Percentiles rank a stretch among this genome's conserved stretches.
phyloP scores from a whole-genome alignment of 2,888 invertebrate genomes.

The Tenthredo livida region DNA sequence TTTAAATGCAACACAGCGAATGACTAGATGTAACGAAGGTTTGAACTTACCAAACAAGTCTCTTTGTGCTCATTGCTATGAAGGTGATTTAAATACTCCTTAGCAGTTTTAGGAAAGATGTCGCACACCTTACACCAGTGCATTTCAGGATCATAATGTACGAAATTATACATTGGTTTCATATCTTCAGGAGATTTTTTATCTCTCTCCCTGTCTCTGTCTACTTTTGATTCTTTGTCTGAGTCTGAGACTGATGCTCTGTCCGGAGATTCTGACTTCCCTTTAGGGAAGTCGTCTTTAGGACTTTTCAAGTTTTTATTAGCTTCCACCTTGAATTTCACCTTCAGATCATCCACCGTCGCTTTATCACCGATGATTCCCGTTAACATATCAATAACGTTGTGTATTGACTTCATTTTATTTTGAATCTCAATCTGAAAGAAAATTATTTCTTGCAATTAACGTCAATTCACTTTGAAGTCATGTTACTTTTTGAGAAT shows the following conservation, averaged over 20 bases:
- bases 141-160: slow-evolving; percentile 93
- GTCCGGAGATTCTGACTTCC: slow-evolving; percentile 70
- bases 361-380: slow-evolving; percentile 89
- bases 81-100: slow-evolving; percentile 91
- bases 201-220: slow-evolving; percentile 65
- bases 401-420: slow-evolving; percentile 90
- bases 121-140: slow-evolving; percentile 95
- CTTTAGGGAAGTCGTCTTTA: slow-evolving; percentile 73
- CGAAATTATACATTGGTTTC: slow-evolving; percentile 85
- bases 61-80: slow-evolving; percentile 89
- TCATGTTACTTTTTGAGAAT: neutral
- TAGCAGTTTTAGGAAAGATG: slow-evolving; percentile 92
- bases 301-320: slow-evolving; percentile 72
- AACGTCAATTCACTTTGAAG: neutral
- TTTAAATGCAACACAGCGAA: neutral
- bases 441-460: slow-evolving; percentile 56
- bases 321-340: slow-evolving; percentile 72
- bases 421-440: slow-evolving; percentile 88
- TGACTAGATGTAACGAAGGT: slow-evolving; percentile 21
- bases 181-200: slow-evolving; percentile 70
- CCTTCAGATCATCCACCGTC: slow-evolving; percentile 76
- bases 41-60: slow-evolving; percentile 74
- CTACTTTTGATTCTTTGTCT: slow-evolving; percentile 71
- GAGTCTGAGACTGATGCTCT: slow-evolving; percentile 68
- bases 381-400: slow-evolving; percentile 93